These are phyloP conservation scores for Tachysurus fulvidraco DNA, from an alignment of 2,113 vertebrate genomes.

Conservation along the genomic window DNA sequence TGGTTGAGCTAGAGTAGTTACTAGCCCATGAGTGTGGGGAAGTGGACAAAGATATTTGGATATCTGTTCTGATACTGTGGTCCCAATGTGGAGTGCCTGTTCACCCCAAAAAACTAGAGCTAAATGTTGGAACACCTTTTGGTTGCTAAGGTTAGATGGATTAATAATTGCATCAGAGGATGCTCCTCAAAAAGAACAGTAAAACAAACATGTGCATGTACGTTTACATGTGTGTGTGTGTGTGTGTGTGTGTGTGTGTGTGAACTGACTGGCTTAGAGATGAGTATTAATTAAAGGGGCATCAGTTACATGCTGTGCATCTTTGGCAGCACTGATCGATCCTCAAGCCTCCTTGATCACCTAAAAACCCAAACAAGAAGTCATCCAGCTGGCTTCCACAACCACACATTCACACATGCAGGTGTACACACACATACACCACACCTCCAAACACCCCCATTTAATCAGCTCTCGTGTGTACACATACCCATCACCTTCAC, in stretches of 20 bases:
- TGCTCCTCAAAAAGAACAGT: neutral
- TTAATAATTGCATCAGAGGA: neutral
- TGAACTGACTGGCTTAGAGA: slow-evolving; percentile 21
- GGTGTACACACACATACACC: slow-evolving; percentile 4
- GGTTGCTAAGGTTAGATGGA: neutral
- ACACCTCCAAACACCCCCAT: neutral
- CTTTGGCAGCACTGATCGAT: slow-evolving; percentile 52
- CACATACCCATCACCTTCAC: slow-evolving; percentile 14
- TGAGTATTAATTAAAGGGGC: slow-evolving; percentile 54
- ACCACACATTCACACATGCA: slow-evolving; percentile 23
- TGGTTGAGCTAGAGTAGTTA: neutral
- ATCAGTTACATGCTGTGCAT: slow-evolving; percentile 52
- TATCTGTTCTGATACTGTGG: neutral
- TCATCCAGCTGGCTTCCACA: slow-evolving; percentile 41
- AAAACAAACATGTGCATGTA: neutral
- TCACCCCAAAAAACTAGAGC: neutral
- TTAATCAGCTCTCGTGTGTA: slow-evolving; percentile 36
- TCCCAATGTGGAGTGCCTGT: neutral
- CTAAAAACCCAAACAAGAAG: slow-evolving; percentile 51
- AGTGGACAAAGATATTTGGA: neutral
- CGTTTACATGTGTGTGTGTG: slow-evolving; percentile 14
- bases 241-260: slow-evolving; percentile 39
- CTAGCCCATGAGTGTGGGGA: neutral
- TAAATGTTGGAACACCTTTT: neutral
- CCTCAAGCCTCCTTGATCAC: slow-evolving; percentile 34